Base-by-base conservation (phyloP, 2,113 vertebrate species). In the Girardinichthys multiradiatus region DNA sequence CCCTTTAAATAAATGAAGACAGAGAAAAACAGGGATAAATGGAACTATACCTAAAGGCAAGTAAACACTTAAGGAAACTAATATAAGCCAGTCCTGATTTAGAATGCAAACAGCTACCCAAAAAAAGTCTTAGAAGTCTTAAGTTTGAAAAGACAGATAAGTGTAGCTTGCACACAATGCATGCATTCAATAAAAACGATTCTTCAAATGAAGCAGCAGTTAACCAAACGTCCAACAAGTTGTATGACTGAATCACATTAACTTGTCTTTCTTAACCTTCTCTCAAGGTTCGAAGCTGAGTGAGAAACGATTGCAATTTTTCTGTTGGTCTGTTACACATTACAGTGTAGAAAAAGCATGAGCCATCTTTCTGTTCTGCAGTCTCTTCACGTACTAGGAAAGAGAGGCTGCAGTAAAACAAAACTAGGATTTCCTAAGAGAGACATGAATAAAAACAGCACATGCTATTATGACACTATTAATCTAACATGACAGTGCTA, bases 401-500 rank as follows among this genome's bases (percentile, higher is more conserved):
- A 64, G 15, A 60, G 57, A 82, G 63, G 67, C 67, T 68, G 64
- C 76, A 69, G 57, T 63, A 63, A 57, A 70, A 59, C 27, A 68
- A 66, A 51, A 48, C 64, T 64, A 60, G 67, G 79, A 81, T 81
- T 81, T 74, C 81, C 83, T 79, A 21, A 31, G 76, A 88, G 71
- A 82, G 29, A 76, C 29, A 60, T 54, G 57, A 74, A 77, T 77
- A 51, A 31, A 81, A 74, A 72, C 65, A 84, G 72, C 21, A 68
- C 31, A 83, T 73, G 64, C 28, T 70, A 63, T 80, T 48, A 87
- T 72, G 80, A 81, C 72, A 86, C 68, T 45, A 80, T 86, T 87
- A 84, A 88, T 83, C 73, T 72, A 85, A 39, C 30, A 21, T 84
- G 82, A 84, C 81, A 82, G 79, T 72, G 19, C 65, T 57, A 51